A percentile compares a stretch with the other conserved stretches of the same genome.
Conservation (phyloP, 2,113 vertebrate genomes). For the Nycticorax nycticorax region DNA sequence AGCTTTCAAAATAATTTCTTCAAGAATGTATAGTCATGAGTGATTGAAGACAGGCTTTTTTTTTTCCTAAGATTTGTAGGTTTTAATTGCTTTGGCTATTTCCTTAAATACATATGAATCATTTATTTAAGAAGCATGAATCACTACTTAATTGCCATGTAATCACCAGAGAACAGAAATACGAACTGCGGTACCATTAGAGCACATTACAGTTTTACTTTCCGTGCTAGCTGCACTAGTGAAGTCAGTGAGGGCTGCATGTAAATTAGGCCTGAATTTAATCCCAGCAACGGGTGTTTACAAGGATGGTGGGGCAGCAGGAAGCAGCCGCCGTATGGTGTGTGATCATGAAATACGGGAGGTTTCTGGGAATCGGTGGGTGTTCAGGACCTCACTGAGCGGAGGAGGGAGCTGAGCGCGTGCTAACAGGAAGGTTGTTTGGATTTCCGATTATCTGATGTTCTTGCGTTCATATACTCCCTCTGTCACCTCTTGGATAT, state of each 20-base stretch:
- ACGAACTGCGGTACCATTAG: not conserved
- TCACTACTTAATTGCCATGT: not conserved
- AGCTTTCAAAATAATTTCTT: not conserved
- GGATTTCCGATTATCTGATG: not conserved
- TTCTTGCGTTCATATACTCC: not conserved
- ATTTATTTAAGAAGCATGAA: not conserved
- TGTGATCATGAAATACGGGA: not conserved
- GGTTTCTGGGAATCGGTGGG: not conserved
- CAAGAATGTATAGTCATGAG: not conserved
- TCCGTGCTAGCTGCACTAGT: not conserved
- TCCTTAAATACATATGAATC: not conserved
- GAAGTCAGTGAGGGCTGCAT: not conserved
- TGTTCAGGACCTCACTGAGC: not conserved
- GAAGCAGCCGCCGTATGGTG: not conserved
- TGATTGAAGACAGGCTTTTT: not conserved
- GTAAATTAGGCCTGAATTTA: not conserved
- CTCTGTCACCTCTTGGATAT: slow-evolving; percentile 5
- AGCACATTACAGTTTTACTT: not conserved
- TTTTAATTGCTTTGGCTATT: not conserved
- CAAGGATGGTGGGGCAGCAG: not conserved
- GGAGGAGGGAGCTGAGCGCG: not conserved
- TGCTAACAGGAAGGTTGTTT: slow-evolving; percentile 3
- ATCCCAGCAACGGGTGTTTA: not conserved
- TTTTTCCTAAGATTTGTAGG: not conserved
- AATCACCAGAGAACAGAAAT: not conserved